Conservation (phyloP, 2,113 vertebrate species). For the human (Homo sapiens) region GRCh38 chr18:22875501-22876000, state of each 20-base stretch:
- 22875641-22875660: not conserved
- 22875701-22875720: not conserved
- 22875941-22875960: not conserved
- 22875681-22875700: not conserved
- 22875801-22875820: not conserved
- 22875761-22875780: not conserved
- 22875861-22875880: not conserved
- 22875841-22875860: not conserved
- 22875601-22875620: too few relatives aligned
- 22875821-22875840: not conserved
- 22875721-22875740: not conserved
- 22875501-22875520: too few relatives aligned
- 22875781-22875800: not conserved
- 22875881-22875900: not conserved
- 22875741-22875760: not conserved
- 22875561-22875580: too few relatives aligned
- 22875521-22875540: too few relatives aligned
- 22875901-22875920: not conserved
- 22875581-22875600: too few relatives aligned
- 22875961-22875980: not conserved
- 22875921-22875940: not conserved
- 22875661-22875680: not conserved
- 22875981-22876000: not conserved
- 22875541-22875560: too few relatives aligned
- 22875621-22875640: conserved; percentile 18